Conservation (phyloP, 1,140 invertebrate species). For the Prorops nasuta region DNA sequence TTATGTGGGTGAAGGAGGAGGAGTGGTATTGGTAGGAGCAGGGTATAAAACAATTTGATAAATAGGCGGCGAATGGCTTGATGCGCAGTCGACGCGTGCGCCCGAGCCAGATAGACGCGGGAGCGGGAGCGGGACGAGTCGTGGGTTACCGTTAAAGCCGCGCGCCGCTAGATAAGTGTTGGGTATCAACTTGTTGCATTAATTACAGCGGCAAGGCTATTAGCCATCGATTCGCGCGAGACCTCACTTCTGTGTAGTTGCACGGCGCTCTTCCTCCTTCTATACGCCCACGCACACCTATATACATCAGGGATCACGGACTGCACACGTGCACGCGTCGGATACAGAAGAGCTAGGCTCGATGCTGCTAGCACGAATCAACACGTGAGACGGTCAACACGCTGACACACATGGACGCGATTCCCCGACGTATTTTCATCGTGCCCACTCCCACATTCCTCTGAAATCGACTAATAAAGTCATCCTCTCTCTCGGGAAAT, state of each 20-base stretch:
- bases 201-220: slow-evolving; percentile 53
- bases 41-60: slow-evolving; percentile 18
- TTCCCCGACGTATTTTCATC: too few species aligned
- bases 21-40: too few species aligned
- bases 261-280: slow-evolving; percentile 32
- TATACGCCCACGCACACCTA: slow-evolving; percentile 19
- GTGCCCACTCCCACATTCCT: too few species aligned
- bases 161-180: slow-evolving; percentile 52
- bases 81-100: neutral
- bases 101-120: too few species aligned
- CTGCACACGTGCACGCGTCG: slow-evolving; percentile 1
- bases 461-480: too few species aligned
- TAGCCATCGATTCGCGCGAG: slow-evolving; percentile 53
- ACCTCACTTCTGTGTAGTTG: slow-evolving; percentile 42
- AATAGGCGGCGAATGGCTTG: slow-evolving; percentile 1
- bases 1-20: too few species aligned
- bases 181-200: slow-evolving; percentile 58
- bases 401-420: too few species aligned
- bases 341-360: too few species aligned
- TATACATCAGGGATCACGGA: neutral
- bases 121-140: too few species aligned
- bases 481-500: too few species aligned
- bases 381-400: too few species aligned
- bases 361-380: too few species aligned
- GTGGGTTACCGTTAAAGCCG: slow-evolving; percentile 34